These are phyloP conservation scores for Rhogogaster chlorosoma DNA, from an alignment of 2,888 invertebrate genomes.

Conservation along the genomic window DNA sequence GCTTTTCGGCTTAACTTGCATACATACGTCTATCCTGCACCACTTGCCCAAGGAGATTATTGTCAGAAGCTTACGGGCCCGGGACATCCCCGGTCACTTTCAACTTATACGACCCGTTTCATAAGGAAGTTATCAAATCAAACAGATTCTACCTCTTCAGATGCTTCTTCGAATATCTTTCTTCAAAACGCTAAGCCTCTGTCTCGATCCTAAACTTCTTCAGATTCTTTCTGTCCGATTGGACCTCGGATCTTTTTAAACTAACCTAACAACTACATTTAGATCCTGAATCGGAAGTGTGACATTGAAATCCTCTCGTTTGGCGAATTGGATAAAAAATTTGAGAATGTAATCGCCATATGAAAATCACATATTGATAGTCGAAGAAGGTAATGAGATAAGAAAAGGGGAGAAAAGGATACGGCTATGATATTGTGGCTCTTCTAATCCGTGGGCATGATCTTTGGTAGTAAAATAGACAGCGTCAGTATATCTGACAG, in stretches of 20 bases:
- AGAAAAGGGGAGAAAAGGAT: neutral
- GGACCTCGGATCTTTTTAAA: neutral
- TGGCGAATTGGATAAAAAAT: neutral
- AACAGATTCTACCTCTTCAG: neutral
- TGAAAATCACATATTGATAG: neutral
- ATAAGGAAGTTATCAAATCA: neutral
- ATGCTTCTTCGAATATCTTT: neutral
- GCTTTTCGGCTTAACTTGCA: constrained; percentile 21
- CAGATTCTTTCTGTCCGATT: neutral
- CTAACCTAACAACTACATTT: neutral
- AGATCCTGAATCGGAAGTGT: neutral
- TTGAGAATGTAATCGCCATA: no score
- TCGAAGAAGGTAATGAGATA: neutral
- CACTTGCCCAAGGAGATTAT: neutral
- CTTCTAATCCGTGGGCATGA: neutral
- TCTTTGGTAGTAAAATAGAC: neutral
- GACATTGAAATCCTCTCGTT: neutral
- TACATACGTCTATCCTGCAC: neutral
- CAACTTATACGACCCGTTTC: neutral
- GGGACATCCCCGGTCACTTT: neutral
- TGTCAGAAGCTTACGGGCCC: neutral
- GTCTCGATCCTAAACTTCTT: neutral
- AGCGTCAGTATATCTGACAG: constrained; percentile 16
- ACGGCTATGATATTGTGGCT: neutral
- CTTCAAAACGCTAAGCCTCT: no score